phyloP scores from a whole-genome alignment of 2,888 invertebrate species.

The Margaritifera margaritifera region DNA sequence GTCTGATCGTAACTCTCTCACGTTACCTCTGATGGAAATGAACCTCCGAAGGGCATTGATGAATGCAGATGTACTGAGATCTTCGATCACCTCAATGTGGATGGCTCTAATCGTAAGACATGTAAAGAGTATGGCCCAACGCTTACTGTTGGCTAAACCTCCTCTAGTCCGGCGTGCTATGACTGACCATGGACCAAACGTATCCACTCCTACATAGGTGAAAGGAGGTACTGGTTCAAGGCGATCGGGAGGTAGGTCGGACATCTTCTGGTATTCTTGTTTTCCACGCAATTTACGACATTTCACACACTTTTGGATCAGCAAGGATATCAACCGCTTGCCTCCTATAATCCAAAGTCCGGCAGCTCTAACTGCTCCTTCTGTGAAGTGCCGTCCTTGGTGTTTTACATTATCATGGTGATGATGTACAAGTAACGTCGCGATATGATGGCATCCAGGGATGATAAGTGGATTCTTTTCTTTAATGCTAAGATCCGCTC shows the following conservation, averaged over 20 bases:
- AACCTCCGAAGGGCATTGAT: too few relatives aligned
- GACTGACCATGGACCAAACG: constrained; percentile 32
- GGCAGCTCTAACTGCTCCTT: constrained; percentile 28
- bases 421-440: constrained; percentile 19
- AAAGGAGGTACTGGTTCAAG: constrained; percentile 28
- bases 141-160: constrained; percentile 21
- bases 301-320: constrained; percentile 20
- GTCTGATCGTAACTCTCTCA: too few relatives aligned
- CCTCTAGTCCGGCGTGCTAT: constrained; percentile 19
- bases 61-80: constrained; percentile 24
- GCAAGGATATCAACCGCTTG: constrained; percentile 18
- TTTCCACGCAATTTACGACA: constrained; percentile 24
- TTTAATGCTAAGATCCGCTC: not conserved
- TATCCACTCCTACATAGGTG: constrained; percentile 32
- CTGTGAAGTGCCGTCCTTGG: constrained; percentile 38
- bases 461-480: constrained; percentile 22
- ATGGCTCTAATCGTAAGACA: constrained; percentile 25
- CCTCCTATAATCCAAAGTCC: constrained; percentile 35
- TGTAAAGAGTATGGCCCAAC: constrained; percentile 36
- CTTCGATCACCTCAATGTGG: constrained; percentile 32
- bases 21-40: too few relatives aligned
- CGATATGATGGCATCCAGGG: constrained; percentile 20
- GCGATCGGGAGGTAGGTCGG: constrained; percentile 23
- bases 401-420: constrained; percentile 28
- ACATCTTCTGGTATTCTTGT: constrained; percentile 15